A percentile compares a stretch with the other conserved stretches of the same genome.
Conservation (phyloP, 2,113 vertebrate genomes). For the Odontesthes bonariensis region DNA sequence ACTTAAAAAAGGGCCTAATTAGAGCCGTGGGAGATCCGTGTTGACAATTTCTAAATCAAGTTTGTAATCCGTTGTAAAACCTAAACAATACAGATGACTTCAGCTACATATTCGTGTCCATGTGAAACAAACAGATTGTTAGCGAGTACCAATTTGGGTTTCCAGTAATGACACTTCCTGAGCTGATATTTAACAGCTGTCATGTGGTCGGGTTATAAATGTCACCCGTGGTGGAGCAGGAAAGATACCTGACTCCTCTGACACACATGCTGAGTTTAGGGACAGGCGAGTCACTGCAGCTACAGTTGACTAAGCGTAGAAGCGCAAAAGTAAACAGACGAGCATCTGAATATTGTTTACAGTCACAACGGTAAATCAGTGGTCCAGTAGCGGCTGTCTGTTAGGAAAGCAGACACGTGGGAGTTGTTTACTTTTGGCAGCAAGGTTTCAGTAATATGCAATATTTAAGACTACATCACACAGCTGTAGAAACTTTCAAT, state of each 20-base stretch:
- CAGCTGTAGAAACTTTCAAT: background rate
- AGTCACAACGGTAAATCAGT: background rate
- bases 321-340: constrained; percentile 37
- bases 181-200: constrained; percentile 60
- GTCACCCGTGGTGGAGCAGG: constrained; percentile 46
- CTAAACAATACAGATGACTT: background rate
- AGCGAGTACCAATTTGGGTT: constrained; percentile 8
- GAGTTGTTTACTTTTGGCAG: background rate
- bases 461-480: background rate
- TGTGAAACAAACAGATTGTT: background rate
- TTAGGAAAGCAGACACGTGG: background rate
- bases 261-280: constrained; percentile 53
- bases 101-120: background rate
- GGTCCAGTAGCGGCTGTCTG: background rate
- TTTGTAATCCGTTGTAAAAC: background rate
- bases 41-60: constrained; percentile 12
- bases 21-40: background rate
- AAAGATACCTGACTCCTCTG: constrained; percentile 66
- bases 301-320: constrained; percentile 44
- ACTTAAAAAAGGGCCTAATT: background rate
- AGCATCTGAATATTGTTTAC: background rate
- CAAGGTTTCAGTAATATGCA: background rate
- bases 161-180: constrained; percentile 10
- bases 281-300: constrained; percentile 18
- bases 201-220: constrained; percentile 66